Evolutionary conservation across 2,797 vertebrate genomes (phyloP), one percentile per base, ranked within the genome.

Genomic region (Anas bernieri): DNA sequence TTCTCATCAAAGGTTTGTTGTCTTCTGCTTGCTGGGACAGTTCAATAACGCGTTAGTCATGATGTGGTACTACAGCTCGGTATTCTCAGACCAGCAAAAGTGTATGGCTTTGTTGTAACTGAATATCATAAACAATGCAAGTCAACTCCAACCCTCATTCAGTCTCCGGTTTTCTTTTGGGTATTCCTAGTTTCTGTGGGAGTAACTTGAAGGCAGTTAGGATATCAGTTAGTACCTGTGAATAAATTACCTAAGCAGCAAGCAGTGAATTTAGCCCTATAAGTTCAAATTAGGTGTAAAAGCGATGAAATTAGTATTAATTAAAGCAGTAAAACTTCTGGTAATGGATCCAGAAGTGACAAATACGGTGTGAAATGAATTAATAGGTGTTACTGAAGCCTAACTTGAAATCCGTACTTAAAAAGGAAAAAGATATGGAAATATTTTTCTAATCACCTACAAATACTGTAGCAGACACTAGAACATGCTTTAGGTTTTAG

Each of bases 1-100:
- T 99, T 94, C 96, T 98, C 48, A 98, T 99, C 79, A 98, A 98
- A 99, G 99, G 99, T 99, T 94, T 68, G 96, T 95, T 91, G 77
- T 94, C 62, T 81, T 74, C 68, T 75, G 20, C 4, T 55, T 35
- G 33, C 35, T 77, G n/a, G 50, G 26, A 35, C 62, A 56, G 12
- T 46, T 35, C 20, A 21, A 12, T 35, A 35, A 56, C 39, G 45
- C 11, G 7, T 28, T 30, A 46, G n/a, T 54, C 11, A 16, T 55
- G 43, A n/a, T 56, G 50, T 33, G n/a, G 7, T 54, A 31, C 61
- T 41, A 41, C 35, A 48, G 39, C n/a, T 33, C 17, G 39, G 37
- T 56, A 55, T 54, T 12, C 54, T 17, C 20, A 28, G 56, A 68
- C 26, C 33, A 68, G 43, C 52, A 76, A 69, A 28, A 69, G 4